phyloP scores from a whole-genome alignment of 1,140 invertebrate species.

The Papilio aristodemus region DNA sequence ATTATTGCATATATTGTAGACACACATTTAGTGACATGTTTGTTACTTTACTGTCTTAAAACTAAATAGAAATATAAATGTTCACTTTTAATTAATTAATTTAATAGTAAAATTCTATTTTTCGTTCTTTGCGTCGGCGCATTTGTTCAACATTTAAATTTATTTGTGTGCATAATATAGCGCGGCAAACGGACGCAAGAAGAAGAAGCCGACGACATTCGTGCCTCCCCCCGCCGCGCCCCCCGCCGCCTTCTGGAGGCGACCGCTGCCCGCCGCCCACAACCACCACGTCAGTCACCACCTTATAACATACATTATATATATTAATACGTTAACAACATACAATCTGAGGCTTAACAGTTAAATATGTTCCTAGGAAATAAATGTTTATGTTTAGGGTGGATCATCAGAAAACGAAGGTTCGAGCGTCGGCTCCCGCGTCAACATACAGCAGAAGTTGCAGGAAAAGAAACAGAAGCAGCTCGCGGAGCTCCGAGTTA shows the following conservation, averaged over 20 bases:
- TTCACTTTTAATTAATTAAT: too few species aligned
- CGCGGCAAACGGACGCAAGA: conserved; percentile 86
- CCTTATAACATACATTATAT: conserved; percentile 2
- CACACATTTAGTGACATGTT: too few species aligned
- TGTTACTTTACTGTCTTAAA: too few species aligned
- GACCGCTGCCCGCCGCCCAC: conserved; percentile 83
- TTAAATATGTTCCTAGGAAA: conserved; percentile 33
- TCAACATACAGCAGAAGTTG: conserved; percentile 92
- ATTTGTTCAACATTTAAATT: too few species aligned
- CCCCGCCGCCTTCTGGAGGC: conserved; percentile 88
- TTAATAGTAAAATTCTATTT: too few species aligned
- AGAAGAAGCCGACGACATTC: conserved; percentile 93
- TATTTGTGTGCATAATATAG: conserved; percentile 41
- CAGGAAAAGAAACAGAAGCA: conserved; percentile 95
- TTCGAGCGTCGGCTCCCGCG: conserved; percentile 86
- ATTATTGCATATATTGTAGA: too few species aligned
- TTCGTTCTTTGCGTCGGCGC: too few species aligned
- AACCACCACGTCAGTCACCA: conserved; percentile 58
- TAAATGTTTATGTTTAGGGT: conserved; percentile 58
- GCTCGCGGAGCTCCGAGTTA: conserved; percentile 89
- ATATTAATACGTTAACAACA: too few species aligned
- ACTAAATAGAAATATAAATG: too few species aligned
- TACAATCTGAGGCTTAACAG: background rate
- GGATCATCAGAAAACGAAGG: conserved; percentile 87
- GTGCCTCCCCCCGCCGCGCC: conserved; percentile 86